Base-by-base conservation (phyloP, 1,140 invertebrate species). In the Gryon sp. region DNA sequence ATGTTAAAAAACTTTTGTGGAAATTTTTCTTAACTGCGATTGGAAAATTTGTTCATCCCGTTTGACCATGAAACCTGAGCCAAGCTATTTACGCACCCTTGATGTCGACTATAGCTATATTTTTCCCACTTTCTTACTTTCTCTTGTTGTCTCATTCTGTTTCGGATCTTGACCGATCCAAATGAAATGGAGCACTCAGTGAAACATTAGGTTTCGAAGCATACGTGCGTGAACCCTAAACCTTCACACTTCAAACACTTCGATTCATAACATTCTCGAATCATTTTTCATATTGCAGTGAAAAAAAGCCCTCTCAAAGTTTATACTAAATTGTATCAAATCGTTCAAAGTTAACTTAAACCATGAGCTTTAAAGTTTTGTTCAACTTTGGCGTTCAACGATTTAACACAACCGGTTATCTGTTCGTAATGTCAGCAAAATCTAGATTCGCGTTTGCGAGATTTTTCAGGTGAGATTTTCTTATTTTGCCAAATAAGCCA, bases 401-500 rank as follows among this genome's bases (percentile, higher is more conserved):
- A 26, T 70, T 53, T 45, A 74, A 63, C 57, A 52, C 65, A 9
- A 22, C 46, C 0, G 53, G 59, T n/a, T n/a, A n/a, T n/a, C n/a
- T n/a, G n/a, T n/a, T n/a, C n/a, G n/a, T n/a, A n/a, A n/a, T n/a
- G n/a, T n/a, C n/a, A n/a, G n/a, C n/a, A 50, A 43, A 34, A 8
- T 59, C 15, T n/a, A 40, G 76, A 62, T 40, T 79, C 52, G 36
- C 69, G 40, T 53, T 79, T 38, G 36, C 65, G 14, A 66, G 66
- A 75, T 72, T 57, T 72, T 48, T 75, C 38, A 75, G 72, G 72
- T 75, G 50, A 75, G 69, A 53, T 22, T 55, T 46, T n/a, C n/a
- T n/a, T n/a, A n/a, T n/a, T n/a, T n/a, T n/a, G n/a, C n/a, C n/a
- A n/a, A n/a, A n/a, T n/a, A n/a, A n/a, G n/a, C n/a, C n/a, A n/a